Conservation (phyloP, 2,888 invertebrate genomes). For the Zygogramma bicolorata region DNA sequence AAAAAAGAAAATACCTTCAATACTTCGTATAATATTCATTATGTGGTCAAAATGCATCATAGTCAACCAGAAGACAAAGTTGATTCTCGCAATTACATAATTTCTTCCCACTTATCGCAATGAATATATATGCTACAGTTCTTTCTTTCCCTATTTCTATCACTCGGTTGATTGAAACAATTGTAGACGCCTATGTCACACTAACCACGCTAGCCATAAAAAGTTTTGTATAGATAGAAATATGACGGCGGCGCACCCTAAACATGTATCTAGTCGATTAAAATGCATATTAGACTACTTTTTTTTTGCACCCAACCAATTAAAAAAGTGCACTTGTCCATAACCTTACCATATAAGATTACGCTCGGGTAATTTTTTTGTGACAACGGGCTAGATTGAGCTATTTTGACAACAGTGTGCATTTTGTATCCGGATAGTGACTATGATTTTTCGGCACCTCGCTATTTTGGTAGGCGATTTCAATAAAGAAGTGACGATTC, state of each 20-base stretch:
- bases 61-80: too few relatives aligned
- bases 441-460: not conserved
- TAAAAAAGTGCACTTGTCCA: not conserved
- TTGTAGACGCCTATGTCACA: not conserved
- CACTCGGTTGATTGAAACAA: not conserved
- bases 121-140: too few relatives aligned
- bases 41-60: too few relatives aligned
- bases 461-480: not conserved
- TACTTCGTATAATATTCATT: too few relatives aligned
- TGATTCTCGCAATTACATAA: too few relatives aligned
- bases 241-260: not conserved
- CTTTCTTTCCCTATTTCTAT: not conserved
- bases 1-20: too few relatives aligned
- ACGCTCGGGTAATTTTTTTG: not conserved
- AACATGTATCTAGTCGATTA: not conserved
- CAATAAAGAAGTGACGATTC: too few relatives aligned
- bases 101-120: too few relatives aligned
- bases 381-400: not conserved
- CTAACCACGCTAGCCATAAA: not conserved
- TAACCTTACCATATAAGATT: not conserved
- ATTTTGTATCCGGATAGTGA: not conserved
- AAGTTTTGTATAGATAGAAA: slow-evolving; percentile 1
- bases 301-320: not conserved
- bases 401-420: not conserved
- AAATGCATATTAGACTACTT: slow-evolving; percentile 1